phyloP scores from a whole-genome alignment of 2,797 vertebrate species.

The Rhinoraja longicauda region DNA sequence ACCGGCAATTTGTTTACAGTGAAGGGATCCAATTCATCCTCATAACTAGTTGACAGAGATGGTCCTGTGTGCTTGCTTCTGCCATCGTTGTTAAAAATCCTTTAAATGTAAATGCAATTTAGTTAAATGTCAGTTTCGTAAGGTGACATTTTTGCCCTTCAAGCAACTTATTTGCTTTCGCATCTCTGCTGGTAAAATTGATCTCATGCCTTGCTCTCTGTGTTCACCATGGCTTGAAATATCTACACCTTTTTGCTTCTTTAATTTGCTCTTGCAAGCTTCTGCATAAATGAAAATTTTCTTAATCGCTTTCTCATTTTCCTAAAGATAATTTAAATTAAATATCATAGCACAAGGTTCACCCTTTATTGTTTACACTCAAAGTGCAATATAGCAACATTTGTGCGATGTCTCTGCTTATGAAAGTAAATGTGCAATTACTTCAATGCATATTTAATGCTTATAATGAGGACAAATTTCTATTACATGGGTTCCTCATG shows the following conservation, averaged over 20 bases:
- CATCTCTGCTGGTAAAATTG: background rate
- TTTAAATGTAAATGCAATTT: constrained; percentile 40
- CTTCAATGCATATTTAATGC: too few relatives aligned
- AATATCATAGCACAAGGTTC: too few relatives aligned
- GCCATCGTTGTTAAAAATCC: constrained; percentile 47
- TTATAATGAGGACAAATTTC: too few relatives aligned
- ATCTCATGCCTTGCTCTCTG: background rate
- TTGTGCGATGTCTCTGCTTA: too few relatives aligned
- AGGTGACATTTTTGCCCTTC: constrained; percentile 41
- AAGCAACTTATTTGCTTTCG: background rate
- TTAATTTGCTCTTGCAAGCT: background rate
- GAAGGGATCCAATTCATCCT: constrained; percentile 40
- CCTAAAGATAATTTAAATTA: background rate
- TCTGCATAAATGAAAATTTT: background rate
- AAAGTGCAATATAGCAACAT: too few relatives aligned
- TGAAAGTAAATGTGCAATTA: too few relatives aligned
- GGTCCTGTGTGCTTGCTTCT: background rate
- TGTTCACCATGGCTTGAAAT: background rate
- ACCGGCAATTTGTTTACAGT: constrained; percentile 43
- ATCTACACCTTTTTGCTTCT: background rate
- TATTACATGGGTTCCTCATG: too few relatives aligned
- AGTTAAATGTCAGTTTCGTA: background rate
- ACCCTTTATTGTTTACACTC: too few relatives aligned
- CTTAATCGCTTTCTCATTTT: background rate
- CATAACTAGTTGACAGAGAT: background rate